Base-by-base conservation (phyloP, 2,888 invertebrate genomes). In the Hydriomena furcata region DNA sequence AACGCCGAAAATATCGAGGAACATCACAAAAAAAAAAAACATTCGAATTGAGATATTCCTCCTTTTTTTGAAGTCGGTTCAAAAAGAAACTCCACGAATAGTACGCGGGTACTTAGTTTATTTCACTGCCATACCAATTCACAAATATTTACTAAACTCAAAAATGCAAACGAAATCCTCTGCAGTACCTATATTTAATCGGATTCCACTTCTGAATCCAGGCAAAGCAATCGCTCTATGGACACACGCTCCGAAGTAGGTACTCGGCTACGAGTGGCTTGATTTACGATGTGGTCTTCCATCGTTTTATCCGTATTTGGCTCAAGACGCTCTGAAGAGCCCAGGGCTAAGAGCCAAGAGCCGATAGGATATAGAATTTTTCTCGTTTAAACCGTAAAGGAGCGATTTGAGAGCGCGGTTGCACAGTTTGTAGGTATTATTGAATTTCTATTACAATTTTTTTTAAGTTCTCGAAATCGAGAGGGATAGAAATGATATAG, bases 241-340 rank as follows among this genome's bases (percentile, higher is more conserved):
- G 52, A 45, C 11, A 25, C 40, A 11, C 7, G 21, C 48, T 6
- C 12, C n/a, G n/a, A n/a, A n/a, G 10, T 38, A 42, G 13, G 23
- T 20, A 21, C 34, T 27, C 47, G 35, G 21, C 51, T 48, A 46
- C 55, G 54, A 77, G 70, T 73, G 67, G 61, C 74, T 71, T 76
- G 79, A 80, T 77, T 76, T 76, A 73, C 77, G 79, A 77, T 73
- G 72, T 69, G 66, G 65, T 65, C 63, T 55, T 60, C 61, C 61
- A 47, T 10, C 61, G 59, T 46, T 52, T 58, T 34, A 56, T 58
- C 50, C 59, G 48, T 50, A 56, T 59, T 56, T 44, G 46, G 52
- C 58, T 56, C 45, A 52, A 54, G 54, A 48, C 32, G 52, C 43
- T 32, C 7, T 17, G 17, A 12, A 32, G 20, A 27, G 31, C 36